phyloP scores from a whole-genome alignment of 2,113 vertebrate genomes.

The Antidorcas marsupialis region DNA sequence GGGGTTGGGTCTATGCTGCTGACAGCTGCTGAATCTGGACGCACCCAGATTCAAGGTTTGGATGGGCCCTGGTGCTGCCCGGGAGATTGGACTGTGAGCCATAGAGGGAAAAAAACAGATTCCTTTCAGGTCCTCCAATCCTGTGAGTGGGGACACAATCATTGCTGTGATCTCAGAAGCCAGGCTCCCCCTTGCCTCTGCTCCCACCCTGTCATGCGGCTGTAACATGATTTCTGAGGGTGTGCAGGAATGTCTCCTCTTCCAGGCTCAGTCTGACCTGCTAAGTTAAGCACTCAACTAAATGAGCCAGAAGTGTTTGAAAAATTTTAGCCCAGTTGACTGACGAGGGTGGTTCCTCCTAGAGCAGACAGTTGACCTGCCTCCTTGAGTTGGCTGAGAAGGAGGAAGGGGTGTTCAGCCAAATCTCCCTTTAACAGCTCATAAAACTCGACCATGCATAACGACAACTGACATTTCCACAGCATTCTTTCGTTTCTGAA shows the following conservation, averaged over 20 bases:
- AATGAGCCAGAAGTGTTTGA: background rate
- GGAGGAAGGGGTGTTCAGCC: background rate
- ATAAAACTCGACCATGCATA: background rate
- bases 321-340: background rate
- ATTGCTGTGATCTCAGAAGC: background rate
- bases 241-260: background rate
- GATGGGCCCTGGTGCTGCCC: background rate
- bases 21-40: background rate
- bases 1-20: background rate
- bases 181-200: accelerated
- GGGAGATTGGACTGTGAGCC: background rate
- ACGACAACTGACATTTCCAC: background rate
- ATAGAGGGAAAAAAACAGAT: background rate
- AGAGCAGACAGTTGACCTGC: background rate
- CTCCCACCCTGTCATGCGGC: background rate
- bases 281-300: background rate
- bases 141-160: background rate
- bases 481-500: background rate
- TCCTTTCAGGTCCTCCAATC: background rate
- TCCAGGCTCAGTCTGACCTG: background rate
- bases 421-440: constrained; percentile 25
- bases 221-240: background rate
- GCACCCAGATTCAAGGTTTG: background rate
- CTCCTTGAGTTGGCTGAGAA: background rate
- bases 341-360: background rate